Conservation (phyloP, 2,113 vertebrate genomes). For the Lepisosteus oculatus region DNA sequence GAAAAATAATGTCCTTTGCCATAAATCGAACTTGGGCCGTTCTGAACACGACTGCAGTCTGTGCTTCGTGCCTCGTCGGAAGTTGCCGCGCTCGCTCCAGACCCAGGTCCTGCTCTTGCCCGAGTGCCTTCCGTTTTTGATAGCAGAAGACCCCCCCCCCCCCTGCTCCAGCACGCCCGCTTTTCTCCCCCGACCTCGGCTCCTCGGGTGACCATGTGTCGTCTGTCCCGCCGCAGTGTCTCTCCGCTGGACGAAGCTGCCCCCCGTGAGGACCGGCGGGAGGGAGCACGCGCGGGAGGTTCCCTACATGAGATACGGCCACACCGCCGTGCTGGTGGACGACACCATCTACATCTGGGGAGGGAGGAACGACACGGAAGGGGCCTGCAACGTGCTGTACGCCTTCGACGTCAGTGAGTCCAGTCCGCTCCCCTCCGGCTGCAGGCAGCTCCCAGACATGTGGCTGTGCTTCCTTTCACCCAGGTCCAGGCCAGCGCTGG, state of each 20-base stretch:
- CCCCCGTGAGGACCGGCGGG: conserved; percentile 77
- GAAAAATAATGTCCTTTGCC: too few relatives aligned
- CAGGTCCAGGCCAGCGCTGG: too few relatives aligned
- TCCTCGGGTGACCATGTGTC: not conserved
- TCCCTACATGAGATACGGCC: conserved; percentile 97
- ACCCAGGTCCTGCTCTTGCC: too few relatives aligned
- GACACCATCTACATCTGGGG: conserved; percentile 96
- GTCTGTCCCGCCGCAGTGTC: conserved; percentile 71
- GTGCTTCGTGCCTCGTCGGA: too few relatives aligned
- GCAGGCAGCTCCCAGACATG: too few relatives aligned
- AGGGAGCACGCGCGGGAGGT: conserved; percentile 82
- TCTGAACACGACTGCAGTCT: too few relatives aligned
- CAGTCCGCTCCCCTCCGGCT: too few relatives aligned
- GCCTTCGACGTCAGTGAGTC: conserved; percentile 96
- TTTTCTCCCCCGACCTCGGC: not conserved
- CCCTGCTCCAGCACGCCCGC: not conserved
- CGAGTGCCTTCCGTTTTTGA: too few relatives aligned
- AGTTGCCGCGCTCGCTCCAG: too few relatives aligned
- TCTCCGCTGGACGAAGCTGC: conserved; percentile 92
- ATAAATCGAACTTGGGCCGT: too few relatives aligned
- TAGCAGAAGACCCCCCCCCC: too few relatives aligned
- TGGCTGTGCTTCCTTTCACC: too few relatives aligned
- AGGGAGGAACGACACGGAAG: conserved; percentile 93
- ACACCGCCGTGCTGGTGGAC: conserved; percentile 93
- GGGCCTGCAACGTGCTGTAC: conserved; percentile 97